Evolutionary conservation across 2,113 vertebrate genomes (phyloP).

Genomic region (Elaphurus davidianus): DNA sequence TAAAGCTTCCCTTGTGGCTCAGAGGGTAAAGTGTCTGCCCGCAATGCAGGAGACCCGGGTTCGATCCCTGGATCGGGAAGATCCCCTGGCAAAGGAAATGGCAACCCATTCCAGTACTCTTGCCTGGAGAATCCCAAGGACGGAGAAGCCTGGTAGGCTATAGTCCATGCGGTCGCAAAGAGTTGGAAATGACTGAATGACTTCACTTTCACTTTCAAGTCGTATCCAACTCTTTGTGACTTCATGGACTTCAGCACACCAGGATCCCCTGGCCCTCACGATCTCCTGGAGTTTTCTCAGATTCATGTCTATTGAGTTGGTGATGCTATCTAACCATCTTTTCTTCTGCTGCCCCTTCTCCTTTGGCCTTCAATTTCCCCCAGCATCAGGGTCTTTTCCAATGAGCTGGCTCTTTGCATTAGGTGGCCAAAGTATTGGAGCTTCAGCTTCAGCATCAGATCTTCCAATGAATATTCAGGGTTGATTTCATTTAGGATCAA

Average conservation of each 20-base stretch:
- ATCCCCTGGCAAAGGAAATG: neutral
- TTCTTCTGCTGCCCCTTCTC: neutral
- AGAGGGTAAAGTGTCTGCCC: neutral
- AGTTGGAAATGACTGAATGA: rapidly evolving
- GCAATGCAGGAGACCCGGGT: rapidly evolving
- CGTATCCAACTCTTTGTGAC: neutral
- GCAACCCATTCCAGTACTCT: neutral
- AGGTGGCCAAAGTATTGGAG: neutral
- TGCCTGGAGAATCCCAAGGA: neutral
- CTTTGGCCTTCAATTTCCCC: neutral
- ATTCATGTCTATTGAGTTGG: neutral
- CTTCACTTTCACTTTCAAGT: neutral
- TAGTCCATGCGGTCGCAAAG: rapidly evolving
- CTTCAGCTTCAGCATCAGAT: neutral
- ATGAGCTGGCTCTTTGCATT: neutral
- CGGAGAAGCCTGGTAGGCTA: neutral
- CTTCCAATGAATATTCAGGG: neutral
- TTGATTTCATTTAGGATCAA: neutral
- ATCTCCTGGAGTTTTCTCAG: neutral
- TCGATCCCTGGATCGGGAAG: neutral
- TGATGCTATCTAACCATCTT: neutral
- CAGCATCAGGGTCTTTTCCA: neutral
- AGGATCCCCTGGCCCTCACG: neutral
- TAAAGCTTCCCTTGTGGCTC: neutral
- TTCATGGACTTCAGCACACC: neutral